phyloP scores from a whole-genome alignment of 2,888 invertebrate genomes.

The Idaea aversata region DNA sequence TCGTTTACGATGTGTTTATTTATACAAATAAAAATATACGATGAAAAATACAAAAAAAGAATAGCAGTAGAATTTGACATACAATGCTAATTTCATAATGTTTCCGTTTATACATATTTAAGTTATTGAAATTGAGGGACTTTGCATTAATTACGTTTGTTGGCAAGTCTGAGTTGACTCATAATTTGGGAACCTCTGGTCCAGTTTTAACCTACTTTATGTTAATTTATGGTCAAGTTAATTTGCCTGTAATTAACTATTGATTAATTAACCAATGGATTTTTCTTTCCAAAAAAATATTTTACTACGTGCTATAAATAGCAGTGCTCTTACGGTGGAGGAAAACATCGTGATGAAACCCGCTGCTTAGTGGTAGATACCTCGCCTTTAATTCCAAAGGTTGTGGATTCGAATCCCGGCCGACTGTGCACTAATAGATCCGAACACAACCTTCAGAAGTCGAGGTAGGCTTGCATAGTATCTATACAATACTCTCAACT shows the following conservation, averaged over 20 bases:
- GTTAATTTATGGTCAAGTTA: not conserved
- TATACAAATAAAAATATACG: not conserved
- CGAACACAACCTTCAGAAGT: no score
- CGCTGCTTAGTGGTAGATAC: no score
- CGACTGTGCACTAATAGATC: no score
- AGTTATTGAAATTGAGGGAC: slow-evolving; percentile 1
- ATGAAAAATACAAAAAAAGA: not conserved
- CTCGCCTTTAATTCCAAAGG: no score
- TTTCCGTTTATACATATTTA: not conserved
- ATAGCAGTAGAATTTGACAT: not conserved
- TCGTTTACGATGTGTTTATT: not conserved
- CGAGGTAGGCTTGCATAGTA: no score
- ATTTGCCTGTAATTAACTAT: not conserved
- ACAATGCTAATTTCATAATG: not conserved
- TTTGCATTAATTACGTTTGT: not conserved
- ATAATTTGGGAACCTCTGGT: slow-evolving; percentile 1
- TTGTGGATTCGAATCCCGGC: no score
- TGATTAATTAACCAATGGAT: not conserved
- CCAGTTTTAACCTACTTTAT: not conserved
- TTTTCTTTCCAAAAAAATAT: not conserved
- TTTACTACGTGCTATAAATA: no score
- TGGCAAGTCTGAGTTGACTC: not conserved
- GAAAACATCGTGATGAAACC: no score
- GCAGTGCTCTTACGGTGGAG: no score
- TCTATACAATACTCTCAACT: no score